Base-by-base conservation (phyloP, 2,888 invertebrate genomes). In the Beris chalybata region DNA sequence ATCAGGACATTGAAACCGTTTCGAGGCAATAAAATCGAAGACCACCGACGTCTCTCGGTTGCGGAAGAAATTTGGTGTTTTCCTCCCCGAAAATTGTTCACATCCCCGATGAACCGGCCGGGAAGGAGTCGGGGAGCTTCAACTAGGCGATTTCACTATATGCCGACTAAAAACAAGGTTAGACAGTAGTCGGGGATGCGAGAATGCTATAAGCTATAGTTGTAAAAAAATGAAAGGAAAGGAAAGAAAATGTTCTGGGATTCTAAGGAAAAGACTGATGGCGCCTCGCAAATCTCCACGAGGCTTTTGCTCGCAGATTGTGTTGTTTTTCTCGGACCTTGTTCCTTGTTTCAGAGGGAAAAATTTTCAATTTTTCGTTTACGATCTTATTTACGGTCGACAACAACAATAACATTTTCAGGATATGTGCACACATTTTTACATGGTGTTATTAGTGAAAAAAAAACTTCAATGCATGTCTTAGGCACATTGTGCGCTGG, bases 201-300 rank as follows among this genome's bases (percentile, higher is more conserved):
- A 50, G 50, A 50, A 38, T 38, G 9, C 7, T 38, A 38, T 38
- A 50, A 61, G 61, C 48, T 50, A 61, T 50, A 61, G 38, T 61
- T 52, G 61, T 52, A 52, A 15, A 47, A 45, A 54, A 64, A 64
- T 43, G 22, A 22, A 22, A 3, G 22, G 22, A 22, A 22, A 3
- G 22, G 22, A 12, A 54, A 53, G 45, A 32, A 45, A 63, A 54
- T 48, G 48, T 48, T 4, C 48, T 48, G 15, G 22, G 22, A 64
- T 30, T 15, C 29, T 38, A 13, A 45, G 53, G 55, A 44, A 71
- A 71, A 72, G 72, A 72, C 72, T 71, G 69, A 71, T 71, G 72
- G 72, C 72, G 72, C 72, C 72, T 71, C 70, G 71, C 71, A 72
- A 72, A 72, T 72, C 72, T 72, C 30, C 64, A 55, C 54, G 64